phyloP scores from a whole-genome alignment of 1,140 invertebrate species.

The Xylocopa sonorina region DNA sequence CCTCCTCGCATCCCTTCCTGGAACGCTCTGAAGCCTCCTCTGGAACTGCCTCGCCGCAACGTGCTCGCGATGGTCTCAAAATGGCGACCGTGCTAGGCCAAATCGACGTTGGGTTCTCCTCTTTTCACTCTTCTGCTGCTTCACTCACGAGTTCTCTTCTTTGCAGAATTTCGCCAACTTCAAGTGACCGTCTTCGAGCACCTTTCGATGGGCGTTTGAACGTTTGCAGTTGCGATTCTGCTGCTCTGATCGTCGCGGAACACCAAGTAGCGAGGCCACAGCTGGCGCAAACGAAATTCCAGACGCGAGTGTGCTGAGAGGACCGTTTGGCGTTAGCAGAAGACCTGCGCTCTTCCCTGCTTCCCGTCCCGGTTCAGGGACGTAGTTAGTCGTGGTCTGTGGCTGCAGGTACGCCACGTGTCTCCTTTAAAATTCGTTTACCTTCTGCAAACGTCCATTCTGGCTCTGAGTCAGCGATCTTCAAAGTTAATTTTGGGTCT shows the following conservation, averaged over 20 bases:
- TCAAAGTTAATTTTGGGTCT: too few relatives aligned
- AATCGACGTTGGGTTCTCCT: too few relatives aligned
- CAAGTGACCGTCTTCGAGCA: too few relatives aligned
- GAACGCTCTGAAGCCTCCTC: neutral
- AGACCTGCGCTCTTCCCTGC: slow-evolving; percentile 66
- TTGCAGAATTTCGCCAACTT: too few relatives aligned
- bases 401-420: slow-evolving; percentile 17
- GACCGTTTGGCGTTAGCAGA: slow-evolving; percentile 64
- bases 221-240: too few relatives aligned
- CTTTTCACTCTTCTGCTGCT: too few relatives aligned
- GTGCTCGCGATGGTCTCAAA: slow-evolving; percentile 52
- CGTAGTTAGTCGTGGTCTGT: slow-evolving; percentile 16
- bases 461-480: neutral
- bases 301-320: slow-evolving; percentile 61
- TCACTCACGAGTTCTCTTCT: too few relatives aligned
- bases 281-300: slow-evolving; percentile 38
- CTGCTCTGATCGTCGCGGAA: neutral
- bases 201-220: too few relatives aligned
- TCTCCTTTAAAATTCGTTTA: neutral
- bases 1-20: slow-evolving; percentile 21
- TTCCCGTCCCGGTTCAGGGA: slow-evolving; percentile 43
- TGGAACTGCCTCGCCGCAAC: slow-evolving; percentile 16
- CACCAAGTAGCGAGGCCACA: slow-evolving; percentile 28
- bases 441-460: neutral
- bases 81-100: slow-evolving; percentile 60